Evolutionary conservation across 2,888 invertebrate species (phyloP).

Genomic region (Oscheius sp.): DNA sequence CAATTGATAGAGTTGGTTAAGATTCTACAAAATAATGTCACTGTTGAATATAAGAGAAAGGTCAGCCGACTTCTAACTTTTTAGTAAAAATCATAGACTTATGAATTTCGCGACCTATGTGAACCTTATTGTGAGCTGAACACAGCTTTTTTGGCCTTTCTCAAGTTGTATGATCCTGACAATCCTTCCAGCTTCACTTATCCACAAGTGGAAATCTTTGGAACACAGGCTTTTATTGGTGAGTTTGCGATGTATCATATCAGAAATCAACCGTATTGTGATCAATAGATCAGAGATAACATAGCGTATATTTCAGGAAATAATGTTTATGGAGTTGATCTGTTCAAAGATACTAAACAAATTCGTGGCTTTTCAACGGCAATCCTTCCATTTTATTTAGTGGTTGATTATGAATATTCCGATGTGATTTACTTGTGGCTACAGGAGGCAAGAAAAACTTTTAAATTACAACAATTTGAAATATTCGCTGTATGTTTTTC

Average conservation of each 20-base stretch:
- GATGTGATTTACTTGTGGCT: constrained; percentile 56
- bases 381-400: constrained; percentile 63
- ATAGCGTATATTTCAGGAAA: constrained; percentile 60
- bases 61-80: not conserved
- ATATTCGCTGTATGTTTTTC: constrained; percentile 24
- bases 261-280: too few relatives aligned
- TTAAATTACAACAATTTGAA: constrained; percentile 50
- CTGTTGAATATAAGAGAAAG: constrained; percentile 32
- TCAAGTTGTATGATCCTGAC: constrained; percentile 59
- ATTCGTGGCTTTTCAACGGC: constrained; percentile 59
- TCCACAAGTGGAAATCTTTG: constrained; percentile 63
- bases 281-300: constrained; percentile 5
- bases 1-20: constrained; percentile 56
- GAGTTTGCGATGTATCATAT: constrained; percentile 18
- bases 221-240: constrained; percentile 65
- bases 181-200: constrained; percentile 60
- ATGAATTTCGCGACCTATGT: constrained; percentile 53
- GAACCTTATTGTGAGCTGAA: constrained; percentile 67
- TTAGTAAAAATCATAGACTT: not conserved
- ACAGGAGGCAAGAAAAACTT: constrained; percentile 51
- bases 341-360: constrained; percentile 35
- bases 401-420: constrained; percentile 39
- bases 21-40: constrained; percentile 60
- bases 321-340: constrained; percentile 64
- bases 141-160: constrained; percentile 66